These are phyloP conservation scores for Trachurus trachurus DNA, from an alignment of 2,797 vertebrate genomes.

Conservation along the genomic window DNA sequence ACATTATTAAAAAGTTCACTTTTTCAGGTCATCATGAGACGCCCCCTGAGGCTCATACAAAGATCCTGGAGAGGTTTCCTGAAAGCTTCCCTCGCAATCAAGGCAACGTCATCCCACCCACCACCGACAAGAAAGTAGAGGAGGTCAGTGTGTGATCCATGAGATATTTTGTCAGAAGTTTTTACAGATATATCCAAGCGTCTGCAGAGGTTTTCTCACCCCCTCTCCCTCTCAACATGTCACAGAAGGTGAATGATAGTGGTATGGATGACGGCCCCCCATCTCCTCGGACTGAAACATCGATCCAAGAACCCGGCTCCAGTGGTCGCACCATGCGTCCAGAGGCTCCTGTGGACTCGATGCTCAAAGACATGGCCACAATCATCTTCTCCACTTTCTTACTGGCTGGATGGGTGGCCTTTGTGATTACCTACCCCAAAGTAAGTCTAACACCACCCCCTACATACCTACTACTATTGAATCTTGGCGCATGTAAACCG, in stretches of 20 bases:
- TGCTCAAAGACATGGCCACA: conserved; percentile 97
- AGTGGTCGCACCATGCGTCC: conserved; percentile 67
- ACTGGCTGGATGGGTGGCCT: conserved; percentile 96
- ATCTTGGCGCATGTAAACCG: neutral
- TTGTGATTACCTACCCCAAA: conserved; percentile 97
- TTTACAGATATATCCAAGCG: neutral
- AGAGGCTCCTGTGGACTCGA: conserved; percentile 93
- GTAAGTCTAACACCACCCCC: conserved; percentile 74
- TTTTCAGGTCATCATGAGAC: conserved; percentile 95
- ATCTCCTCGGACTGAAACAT: conserved; percentile 78
- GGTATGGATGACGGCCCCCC: conserved; percentile 85
- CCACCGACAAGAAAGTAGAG: conserved; percentile 89
- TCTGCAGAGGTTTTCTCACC: neutral
- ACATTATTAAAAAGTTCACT: neutral
- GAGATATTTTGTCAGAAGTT: neutral
- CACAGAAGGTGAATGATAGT: conserved; percentile 88
- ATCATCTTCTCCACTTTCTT: conserved; percentile 98
- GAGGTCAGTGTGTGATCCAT: conserved; percentile 72
- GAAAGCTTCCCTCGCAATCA: conserved; percentile 91
- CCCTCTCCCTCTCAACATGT: neutral
- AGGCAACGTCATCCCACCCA: conserved; percentile 93
- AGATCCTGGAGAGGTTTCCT: conserved; percentile 95
- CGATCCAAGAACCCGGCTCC: conserved; percentile 86
- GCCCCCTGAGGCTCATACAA: conserved; percentile 93
- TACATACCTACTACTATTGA: neutral